Percentiles rank a stretch among this genome's conserved stretches.
Evolutionary conservation across 2,888 invertebrate genomes (phyloP).

Genomic region (Rhyacophila evoluta): DNA sequence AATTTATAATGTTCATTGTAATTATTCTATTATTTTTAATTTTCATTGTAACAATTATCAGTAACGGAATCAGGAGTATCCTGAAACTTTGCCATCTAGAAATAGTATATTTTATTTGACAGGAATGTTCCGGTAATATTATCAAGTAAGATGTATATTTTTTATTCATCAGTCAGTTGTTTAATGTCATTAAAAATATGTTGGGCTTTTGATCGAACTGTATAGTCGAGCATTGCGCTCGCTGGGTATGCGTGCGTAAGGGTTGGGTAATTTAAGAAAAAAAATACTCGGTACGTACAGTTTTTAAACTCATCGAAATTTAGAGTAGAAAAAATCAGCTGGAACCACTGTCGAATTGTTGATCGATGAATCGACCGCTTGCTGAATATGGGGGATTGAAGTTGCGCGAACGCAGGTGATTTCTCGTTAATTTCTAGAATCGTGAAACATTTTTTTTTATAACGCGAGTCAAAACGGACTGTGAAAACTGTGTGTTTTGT

Average conservation of each 20-base stretch:
- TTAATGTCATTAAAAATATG: too few species aligned
- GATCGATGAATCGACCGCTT: conserved; percentile 50
- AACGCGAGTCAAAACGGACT: conserved; percentile 28
- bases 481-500: conserved; percentile 35
- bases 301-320: conserved; percentile 47
- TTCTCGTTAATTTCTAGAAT: conserved; percentile 29
- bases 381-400: conserved; percentile 28
- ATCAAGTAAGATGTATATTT: too few species aligned
- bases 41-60: too few species aligned
- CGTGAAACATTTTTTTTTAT: conserved; percentile 28
- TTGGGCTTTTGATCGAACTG: conserved; percentile 27
- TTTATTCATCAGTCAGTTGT: too few species aligned
- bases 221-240: conserved; percentile 31
- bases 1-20: too few species aligned
- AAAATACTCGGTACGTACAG: conserved; percentile 46
- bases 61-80: too few species aligned
- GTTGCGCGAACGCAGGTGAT: conserved; percentile 51
- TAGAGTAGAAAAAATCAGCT: conserved; percentile 52
- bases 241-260: conserved; percentile 49
- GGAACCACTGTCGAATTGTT: conserved; percentile 44
- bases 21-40: too few species aligned
- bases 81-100: too few species aligned
- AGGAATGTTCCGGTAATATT: too few species aligned
- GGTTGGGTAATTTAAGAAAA: conserved; percentile 53
- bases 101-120: too few species aligned